A percentile compares a stretch with the other conserved stretches of the same genome.
These are phyloP conservation scores for Platysternon megacephalum DNA, from an alignment of 2,113 vertebrate genomes.

Conservation along the genomic window DNA sequence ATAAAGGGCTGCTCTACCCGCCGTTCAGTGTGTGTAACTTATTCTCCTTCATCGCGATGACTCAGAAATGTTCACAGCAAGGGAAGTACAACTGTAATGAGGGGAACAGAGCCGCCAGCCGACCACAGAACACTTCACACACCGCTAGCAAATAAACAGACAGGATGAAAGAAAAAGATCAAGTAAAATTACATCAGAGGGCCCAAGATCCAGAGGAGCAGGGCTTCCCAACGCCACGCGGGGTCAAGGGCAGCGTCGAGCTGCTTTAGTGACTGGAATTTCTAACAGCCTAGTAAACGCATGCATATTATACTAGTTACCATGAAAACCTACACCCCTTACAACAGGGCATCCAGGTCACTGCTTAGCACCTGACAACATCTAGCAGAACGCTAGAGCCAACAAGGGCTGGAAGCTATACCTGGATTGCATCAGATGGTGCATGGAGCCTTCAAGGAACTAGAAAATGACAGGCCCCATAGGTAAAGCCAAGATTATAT, in stretches of 20 bases:
- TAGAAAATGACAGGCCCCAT: not conserved
- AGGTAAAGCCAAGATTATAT: no score
- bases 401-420: not conserved
- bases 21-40: not conserved
- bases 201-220: constrained; percentile 13
- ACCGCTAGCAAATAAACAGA: constrained; percentile 45
- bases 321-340: not conserved
- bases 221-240: not conserved
- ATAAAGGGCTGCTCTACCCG: no score
- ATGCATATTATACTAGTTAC: rapidly evolving
- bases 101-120: not conserved
- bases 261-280: not conserved
- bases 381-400: not conserved
- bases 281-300: not conserved
- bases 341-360: rapidly evolving
- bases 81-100: not conserved
- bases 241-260: not conserved
- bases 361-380: not conserved
- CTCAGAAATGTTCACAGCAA: not conserved
- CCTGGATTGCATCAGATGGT: not conserved
- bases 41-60: not conserved
- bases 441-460: not conserved
- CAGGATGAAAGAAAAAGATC: constrained; percentile 33
- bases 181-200: constrained; percentile 49
- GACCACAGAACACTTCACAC: constrained; percentile 6